Conservation (phyloP, 2,888 invertebrate species). For the Vandiemenella viatica region DNA sequence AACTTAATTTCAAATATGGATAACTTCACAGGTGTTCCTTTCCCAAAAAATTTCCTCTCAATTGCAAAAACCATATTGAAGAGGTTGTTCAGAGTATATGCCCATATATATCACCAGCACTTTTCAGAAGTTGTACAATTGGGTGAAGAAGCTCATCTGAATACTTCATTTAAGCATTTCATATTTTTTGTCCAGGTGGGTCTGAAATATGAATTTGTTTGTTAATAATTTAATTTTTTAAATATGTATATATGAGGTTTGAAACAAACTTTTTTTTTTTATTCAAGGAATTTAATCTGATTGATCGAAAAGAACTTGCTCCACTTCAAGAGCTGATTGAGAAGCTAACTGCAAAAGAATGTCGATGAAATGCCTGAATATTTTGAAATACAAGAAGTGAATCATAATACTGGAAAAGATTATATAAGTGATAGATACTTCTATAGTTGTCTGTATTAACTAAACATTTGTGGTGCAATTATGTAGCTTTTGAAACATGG, state of each 20-base stretch:
- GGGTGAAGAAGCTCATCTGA: constrained; percentile 96
- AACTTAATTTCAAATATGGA: background rate
- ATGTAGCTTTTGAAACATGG: too few relatives aligned
- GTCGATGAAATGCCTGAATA: constrained; percentile 43
- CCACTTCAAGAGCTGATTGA: constrained; percentile 96
- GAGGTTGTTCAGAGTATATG: constrained; percentile 94
- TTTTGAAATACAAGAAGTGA: too few relatives aligned
- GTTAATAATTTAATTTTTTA: too few relatives aligned
- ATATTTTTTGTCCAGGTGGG: constrained; percentile 87
- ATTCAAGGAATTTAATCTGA: constrained; percentile 88
- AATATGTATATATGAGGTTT: background rate
- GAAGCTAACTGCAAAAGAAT: constrained; percentile 80
- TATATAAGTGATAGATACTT: too few relatives aligned
- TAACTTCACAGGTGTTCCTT: constrained; percentile 64
- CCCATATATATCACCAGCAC: constrained; percentile 99
- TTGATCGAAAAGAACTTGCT: constrained; percentile 90
- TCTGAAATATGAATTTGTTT: too few relatives aligned
- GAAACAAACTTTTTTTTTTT: constrained; percentile 22
- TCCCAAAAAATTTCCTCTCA: constrained; percentile 91
- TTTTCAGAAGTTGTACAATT: constrained; percentile 94
- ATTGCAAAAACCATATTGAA: constrained; percentile 98
- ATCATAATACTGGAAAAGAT: too few relatives aligned
- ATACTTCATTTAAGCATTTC: constrained; percentile 99
- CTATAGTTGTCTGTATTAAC: too few relatives aligned
- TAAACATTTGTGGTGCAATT: too few relatives aligned